Evolutionary conservation across 2,888 invertebrate species (phyloP), one percentile per base, ranked within the genome.

Genomic region (Sesia bembeciformis): DNA sequence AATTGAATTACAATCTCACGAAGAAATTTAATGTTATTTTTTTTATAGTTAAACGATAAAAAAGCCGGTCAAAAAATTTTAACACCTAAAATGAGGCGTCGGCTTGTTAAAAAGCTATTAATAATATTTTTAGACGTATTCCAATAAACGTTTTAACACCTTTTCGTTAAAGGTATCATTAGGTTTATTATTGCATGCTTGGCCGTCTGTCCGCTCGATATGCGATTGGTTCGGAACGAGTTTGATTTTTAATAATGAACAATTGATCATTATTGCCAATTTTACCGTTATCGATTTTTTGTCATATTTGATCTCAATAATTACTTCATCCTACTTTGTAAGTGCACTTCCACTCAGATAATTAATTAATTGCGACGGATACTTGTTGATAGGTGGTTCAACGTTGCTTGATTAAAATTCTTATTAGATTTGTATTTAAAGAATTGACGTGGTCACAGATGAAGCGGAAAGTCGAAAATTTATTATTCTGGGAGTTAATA

Each of bases 131-230:
- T 79, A 77, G 81, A 81, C 74, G 80, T 76, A 82, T 85, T 87
- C 85, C 87, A 86, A 88, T 89, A 87, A 87, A 85, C 78, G 83
- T 81, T 88, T 86, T 88, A 86, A 88, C 88, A 88, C 89, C 87
- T 88, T 88, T 88, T 82, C 81, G 77, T 70, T 81, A 66, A 74
- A 80, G 81, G 80, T 88, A 87, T 88, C 81, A 88, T 88, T 88
- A 88, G 76, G 75, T 64, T 76, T 66, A 79, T 87, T 85, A 85
- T 83, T 81, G 78, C 73, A 65, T 64, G 68, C 67, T 62, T 54
- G 54, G 64, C 63, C 64, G 67, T 64, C 7, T 38, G 50, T 64
- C 57, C 62, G 70, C 74, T 76, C 68, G 62, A 66, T 67, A 69
- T 68, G n/a, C 64, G 66, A 68, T 62, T 63, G 60, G 63, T 60